Percentiles rank a stretch among this genome's conserved stretches.
Conservation (phyloP, 2,113 vertebrate species). For the Tyrannus savana region DNA sequence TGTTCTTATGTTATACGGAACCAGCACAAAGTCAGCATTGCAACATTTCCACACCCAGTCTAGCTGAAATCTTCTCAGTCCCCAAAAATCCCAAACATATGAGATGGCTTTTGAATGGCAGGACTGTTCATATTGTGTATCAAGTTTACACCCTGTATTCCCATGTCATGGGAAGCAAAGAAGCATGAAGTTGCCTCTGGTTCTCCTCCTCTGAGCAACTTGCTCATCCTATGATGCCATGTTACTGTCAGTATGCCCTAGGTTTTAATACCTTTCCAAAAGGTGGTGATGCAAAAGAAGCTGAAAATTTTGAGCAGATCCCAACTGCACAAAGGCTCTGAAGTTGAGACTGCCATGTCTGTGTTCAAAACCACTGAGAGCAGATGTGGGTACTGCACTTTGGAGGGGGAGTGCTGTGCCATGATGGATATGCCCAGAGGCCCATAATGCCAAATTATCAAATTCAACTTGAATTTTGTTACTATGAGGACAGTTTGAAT, state of each 20-base stretch:
- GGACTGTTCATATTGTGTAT: background rate
- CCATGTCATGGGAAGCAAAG: background rate
- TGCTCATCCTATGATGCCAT: background rate
- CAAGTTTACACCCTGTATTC: background rate
- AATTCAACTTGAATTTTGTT: background rate
- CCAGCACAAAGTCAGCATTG: background rate
- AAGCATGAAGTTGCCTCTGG: background rate
- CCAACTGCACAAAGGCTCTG: background rate
- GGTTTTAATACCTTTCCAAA: background rate
- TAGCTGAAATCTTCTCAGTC: background rate
- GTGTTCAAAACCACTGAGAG: background rate
- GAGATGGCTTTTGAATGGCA: background rate
- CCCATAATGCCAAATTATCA: background rate
- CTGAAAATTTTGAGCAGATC: background rate
- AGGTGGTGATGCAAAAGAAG: background rate
- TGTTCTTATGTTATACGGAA: background rate
- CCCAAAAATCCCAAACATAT: background rate
- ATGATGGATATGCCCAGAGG: background rate
- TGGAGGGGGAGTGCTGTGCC: fast-evolving
- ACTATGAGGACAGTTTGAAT: background rate
- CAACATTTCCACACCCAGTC: background rate
- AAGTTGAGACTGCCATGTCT: background rate
- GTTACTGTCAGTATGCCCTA: background rate
- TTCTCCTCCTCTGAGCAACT: background rate
- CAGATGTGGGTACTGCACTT: background rate